A percentile compares a stretch with the other conserved stretches of the same genome.
Conservation (phyloP, 1,140 invertebrate genomes). For the Cardiocondyla obscurior region DNA sequence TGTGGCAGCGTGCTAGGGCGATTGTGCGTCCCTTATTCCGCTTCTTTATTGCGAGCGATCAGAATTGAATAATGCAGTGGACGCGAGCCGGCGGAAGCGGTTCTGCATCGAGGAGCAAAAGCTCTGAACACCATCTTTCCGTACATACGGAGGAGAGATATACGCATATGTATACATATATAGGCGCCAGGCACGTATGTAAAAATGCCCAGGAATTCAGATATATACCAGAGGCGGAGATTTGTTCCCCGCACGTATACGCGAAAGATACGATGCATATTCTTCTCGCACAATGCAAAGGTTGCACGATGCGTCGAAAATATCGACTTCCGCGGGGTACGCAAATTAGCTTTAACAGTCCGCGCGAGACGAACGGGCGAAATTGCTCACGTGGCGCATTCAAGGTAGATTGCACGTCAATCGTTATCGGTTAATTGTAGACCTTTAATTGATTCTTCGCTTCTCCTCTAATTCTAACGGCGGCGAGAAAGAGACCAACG, state of each 20-base stretch:
- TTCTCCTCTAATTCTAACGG: neutral
- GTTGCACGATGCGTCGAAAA: conserved; percentile 40
- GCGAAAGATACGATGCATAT: conserved; percentile 47
- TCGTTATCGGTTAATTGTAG: conserved; percentile 9
- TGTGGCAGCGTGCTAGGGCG: conserved; percentile 17
- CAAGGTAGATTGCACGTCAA: conserved; percentile 2
- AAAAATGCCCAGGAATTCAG: conserved; percentile 18
- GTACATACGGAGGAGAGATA: conserved; percentile 21
- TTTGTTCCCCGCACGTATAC: conserved; percentile 37
- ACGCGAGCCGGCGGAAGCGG: conserved; percentile 57
- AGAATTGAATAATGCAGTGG: conserved; percentile 78
- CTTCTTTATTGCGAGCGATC: conserved; percentile 76
- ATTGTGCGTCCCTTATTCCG: conserved; percentile 65
- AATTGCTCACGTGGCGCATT: neutral
- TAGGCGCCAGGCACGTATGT: conserved; percentile 31
- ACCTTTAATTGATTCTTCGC: neutral
- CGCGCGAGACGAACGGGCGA: neutral
- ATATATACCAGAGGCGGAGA: conserved; percentile 36
- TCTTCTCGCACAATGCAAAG: conserved; percentile 39
- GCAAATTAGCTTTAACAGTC: conserved; percentile 32
- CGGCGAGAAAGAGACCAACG: neutral
- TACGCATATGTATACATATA: conserved; percentile 21
- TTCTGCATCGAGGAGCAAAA: conserved; percentile 57
- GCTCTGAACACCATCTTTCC: conserved; percentile 46
- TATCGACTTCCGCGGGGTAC: conserved; percentile 22